Percentiles rank a stretch among this genome's conserved stretches.
These are phyloP conservation scores for Prosapia bicincta DNA, from an alignment of 2,888 invertebrate species.

Conservation along the genomic window DNA sequence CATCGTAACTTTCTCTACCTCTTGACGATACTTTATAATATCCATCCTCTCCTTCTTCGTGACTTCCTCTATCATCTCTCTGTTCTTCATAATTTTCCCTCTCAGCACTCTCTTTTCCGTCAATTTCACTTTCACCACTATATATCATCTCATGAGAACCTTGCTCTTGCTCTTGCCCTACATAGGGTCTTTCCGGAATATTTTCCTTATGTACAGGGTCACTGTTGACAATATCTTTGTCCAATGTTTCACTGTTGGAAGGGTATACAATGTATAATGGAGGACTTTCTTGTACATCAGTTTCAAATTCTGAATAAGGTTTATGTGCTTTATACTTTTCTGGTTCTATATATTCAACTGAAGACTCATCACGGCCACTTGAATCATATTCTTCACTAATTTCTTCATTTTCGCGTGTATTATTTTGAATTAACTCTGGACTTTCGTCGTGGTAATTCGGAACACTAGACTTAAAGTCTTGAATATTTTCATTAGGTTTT, in stretches of 20 bases:
- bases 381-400: neutral
- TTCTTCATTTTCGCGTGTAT: neutral
- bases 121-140: neutral
- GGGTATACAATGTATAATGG: neutral
- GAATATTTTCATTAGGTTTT: neutral
- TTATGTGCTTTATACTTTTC: neutral
- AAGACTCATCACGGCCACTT: neutral
- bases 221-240: neutral
- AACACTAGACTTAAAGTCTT: too few relatives aligned
- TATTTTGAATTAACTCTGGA: neutral
- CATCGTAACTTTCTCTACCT: too few relatives aligned
- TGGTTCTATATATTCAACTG: neutral
- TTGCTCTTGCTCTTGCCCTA: neutral
- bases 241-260: neutral
- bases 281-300: too few relatives aligned
- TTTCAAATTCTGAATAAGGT: too few relatives aligned
- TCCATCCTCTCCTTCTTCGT: too few relatives aligned
- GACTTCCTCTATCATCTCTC: too few relatives aligned
- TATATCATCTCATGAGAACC: neutral
- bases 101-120: too few relatives aligned
- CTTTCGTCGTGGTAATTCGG: neutral
- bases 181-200: conserved; percentile 2
- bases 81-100: too few relatives aligned
- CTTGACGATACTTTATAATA: too few relatives aligned
- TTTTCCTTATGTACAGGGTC: neutral